Conservation (phyloP, 2,113 vertebrate genomes). For the Nipponia nippon region DNA sequence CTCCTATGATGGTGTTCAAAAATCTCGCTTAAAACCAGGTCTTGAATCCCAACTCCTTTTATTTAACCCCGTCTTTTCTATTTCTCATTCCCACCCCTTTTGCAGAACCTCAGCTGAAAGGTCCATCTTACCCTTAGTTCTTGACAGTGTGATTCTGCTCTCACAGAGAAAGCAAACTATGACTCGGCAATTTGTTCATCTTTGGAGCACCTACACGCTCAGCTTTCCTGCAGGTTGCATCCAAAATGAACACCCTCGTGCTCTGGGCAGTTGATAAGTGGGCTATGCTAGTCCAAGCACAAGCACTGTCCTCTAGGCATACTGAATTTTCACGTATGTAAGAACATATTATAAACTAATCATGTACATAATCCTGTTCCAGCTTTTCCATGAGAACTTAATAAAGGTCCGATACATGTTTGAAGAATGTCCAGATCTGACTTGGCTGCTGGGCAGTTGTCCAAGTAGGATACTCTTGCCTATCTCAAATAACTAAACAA, state of each 20-base stretch:
- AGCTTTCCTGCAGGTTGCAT: neutral
- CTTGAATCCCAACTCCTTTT: neutral
- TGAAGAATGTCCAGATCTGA: neutral
- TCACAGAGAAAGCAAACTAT: neutral
- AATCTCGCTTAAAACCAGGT: neutral
- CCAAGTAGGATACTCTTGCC: neutral
- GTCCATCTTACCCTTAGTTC: neutral
- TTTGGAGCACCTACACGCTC: neutral
- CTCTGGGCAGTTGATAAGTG: neutral
- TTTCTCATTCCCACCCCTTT: neutral
- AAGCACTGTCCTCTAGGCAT: neutral
- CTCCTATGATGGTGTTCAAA: neutral
- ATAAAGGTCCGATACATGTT: neutral
- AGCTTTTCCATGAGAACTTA: neutral
- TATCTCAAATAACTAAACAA: neutral
- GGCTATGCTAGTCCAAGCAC: neutral
- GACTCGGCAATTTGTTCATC: neutral
- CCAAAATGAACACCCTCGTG: neutral
- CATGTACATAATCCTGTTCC: neutral
- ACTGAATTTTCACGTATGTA: neutral
- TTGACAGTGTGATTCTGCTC: neutral
- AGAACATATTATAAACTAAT: neutral
- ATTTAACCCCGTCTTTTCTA: neutral
- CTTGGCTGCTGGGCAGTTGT: neutral
- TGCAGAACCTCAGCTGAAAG: neutral